Conservation (phyloP, 2,797 vertebrate genomes). For the Setipinna tenuifilis region DNA sequence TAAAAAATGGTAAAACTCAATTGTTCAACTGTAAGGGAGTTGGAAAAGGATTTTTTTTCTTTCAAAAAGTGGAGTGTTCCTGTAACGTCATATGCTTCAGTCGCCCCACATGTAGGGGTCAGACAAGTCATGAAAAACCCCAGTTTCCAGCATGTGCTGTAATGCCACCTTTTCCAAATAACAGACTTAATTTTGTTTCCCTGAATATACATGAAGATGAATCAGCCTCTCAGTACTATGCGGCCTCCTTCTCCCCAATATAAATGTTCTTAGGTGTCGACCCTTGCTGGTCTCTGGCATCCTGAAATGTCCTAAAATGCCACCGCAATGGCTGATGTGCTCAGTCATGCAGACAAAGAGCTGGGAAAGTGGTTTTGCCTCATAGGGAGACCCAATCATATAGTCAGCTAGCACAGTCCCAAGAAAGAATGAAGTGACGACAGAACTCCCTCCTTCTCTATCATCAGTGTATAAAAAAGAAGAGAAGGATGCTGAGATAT, state of each 20-base stretch:
- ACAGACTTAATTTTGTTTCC: not conserved
- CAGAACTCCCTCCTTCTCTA: not conserved
- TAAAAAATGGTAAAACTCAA: too few species aligned
- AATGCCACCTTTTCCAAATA: too few species aligned
- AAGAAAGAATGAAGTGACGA: not conserved
- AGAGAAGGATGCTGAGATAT: not conserved
- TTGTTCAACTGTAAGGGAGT: too few species aligned
- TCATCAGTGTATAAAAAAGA: not conserved
- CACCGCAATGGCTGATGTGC: slow-evolving; percentile 50
- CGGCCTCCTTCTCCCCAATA: too few species aligned
- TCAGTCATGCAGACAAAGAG: slow-evolving; percentile 57
- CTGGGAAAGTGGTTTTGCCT: slow-evolving; percentile 49
- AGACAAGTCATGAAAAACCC: not conserved
- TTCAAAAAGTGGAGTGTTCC: too few species aligned
- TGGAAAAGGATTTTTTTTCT: too few species aligned
- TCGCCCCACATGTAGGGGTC: not conserved
- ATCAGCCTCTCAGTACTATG: too few species aligned
- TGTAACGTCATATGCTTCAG: not conserved
- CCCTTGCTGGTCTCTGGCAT: too few species aligned
- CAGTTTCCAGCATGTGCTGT: not conserved
- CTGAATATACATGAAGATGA: too few species aligned
- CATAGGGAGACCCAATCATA: not conserved
- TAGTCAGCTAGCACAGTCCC: not conserved
- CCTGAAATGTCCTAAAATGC: slow-evolving; percentile 24
- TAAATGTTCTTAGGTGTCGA: too few species aligned